A percentile compares a stretch with the other conserved stretches of the same genome.
These are phyloP conservation scores for Lasioglossum lativentre DNA, from an alignment of 2,888 invertebrate genomes.

Conservation along the genomic window DNA sequence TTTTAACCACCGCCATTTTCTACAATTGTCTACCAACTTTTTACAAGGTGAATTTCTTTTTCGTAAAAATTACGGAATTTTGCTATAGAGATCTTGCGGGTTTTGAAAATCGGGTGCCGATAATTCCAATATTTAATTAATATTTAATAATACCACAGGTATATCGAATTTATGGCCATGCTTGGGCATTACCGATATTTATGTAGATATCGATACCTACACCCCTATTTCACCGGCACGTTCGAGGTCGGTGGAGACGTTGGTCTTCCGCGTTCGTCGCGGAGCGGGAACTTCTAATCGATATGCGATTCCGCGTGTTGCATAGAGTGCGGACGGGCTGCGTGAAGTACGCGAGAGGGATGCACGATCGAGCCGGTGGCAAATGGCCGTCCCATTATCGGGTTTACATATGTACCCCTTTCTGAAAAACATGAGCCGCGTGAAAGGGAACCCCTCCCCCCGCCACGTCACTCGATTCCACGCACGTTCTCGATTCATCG, in stretches of 20 bases:
- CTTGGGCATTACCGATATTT: neutral
- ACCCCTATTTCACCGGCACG: slow-evolving; percentile 11
- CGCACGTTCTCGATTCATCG: slow-evolving; percentile 31
- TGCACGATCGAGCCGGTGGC: slow-evolving; percentile 72
- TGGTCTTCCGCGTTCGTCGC: slow-evolving; percentile 16
- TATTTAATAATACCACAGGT: neutral
- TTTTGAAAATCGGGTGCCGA: neutral
- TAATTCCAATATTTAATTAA: neutral
- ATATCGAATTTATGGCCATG: neutral
- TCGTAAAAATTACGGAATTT: neutral
- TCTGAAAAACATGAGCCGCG: slow-evolving; percentile 34
- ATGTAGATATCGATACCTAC: neutral
- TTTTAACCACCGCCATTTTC: neutral
- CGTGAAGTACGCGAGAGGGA: slow-evolving; percentile 63
- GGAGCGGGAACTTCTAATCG: slow-evolving; percentile 47
- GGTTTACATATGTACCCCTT: slow-evolving; percentile 72
- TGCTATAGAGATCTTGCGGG: neutral
- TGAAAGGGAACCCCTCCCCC: neutral
- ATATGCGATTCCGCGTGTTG: slow-evolving; percentile 60
- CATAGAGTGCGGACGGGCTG: slow-evolving; percentile 47
- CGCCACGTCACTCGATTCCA: slow-evolving; percentile 21
- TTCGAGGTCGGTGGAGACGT: slow-evolving; percentile 21
- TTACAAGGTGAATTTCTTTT: neutral
- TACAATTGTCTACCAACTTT: neutral
- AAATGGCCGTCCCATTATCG: slow-evolving; percentile 80